Conservation (phyloP, 2,113 vertebrate species). For the Corythaixoides concolor region DNA sequence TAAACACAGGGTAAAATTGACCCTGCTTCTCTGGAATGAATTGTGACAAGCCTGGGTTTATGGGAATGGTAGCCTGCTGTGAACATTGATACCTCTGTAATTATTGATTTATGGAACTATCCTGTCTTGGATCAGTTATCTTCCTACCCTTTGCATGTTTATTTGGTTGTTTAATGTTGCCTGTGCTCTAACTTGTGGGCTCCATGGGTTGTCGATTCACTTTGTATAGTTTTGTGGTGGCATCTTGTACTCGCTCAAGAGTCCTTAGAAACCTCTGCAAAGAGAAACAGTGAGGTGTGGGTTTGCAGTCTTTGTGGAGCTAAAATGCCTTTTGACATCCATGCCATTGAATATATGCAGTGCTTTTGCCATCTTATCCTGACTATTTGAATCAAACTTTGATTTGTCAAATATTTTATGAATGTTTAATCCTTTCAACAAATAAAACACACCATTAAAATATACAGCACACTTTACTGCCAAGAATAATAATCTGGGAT, state of each 20-base stretch:
- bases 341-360: background rate
- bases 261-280: background rate
- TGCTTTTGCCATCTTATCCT: background rate
- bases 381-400: background rate
- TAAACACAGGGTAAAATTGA: slow-evolving; percentile 49
- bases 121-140: background rate
- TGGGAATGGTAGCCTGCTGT: background rate
- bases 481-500: background rate
- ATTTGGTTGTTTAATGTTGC: background rate
- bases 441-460: slow-evolving; percentile 3
- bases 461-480: background rate
- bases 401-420: background rate
- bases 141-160: background rate
- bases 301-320: background rate
- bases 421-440: slow-evolving; percentile 11
- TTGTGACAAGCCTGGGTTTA: background rate
- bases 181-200: background rate
- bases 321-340: background rate
- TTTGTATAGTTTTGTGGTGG: background rate
- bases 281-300: background rate
- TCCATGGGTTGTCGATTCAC: background rate
- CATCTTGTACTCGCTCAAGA: background rate
- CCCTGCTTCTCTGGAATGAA: slow-evolving; percentile 46
- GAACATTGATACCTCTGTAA: background rate
- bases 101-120: slow-evolving; percentile 15